Evolutionary conservation across 2,113 vertebrate species (phyloP).

Genomic region (Herpetotheres cachinnans): DNA sequence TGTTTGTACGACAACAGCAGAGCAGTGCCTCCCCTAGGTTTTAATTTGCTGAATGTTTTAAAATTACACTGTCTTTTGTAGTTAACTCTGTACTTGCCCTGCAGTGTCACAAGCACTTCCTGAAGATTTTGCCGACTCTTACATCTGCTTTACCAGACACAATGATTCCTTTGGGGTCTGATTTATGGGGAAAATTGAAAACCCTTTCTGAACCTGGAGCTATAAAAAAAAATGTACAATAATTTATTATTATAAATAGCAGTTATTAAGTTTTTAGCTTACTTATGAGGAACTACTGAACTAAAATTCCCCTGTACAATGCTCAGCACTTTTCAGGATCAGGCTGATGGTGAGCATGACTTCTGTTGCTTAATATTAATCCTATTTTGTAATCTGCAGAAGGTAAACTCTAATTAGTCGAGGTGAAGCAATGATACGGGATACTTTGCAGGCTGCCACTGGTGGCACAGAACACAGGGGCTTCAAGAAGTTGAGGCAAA

Average conservation of each 20-base stretch:
- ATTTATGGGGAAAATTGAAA: not conserved
- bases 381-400: conserved; percentile 39
- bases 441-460: not conserved
- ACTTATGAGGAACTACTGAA: not conserved
- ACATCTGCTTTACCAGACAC: not conserved
- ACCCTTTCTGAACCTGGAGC: not conserved
- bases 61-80: not conserved
- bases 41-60: not conserved
- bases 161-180: not conserved
- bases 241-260: not conserved
- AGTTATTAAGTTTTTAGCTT: not conserved
- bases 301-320: not conserved
- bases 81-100: not conserved
- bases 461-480: not conserved
- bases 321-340: conserved; percentile 30
- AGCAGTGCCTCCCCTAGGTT: not conserved
- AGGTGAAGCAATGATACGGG: not conserved
- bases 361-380: conserved; percentile 41
- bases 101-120: not conserved
- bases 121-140: not conserved
- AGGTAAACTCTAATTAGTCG: conserved; percentile 62
- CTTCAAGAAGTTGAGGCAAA: not conserved
- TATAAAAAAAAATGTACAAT: not conserved
- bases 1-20: not conserved
- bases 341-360: conserved; percentile 12